These are phyloP conservation scores for Perizoma flavofasciatum DNA, from an alignment of 2,888 invertebrate species.

Conservation along the genomic window DNA sequence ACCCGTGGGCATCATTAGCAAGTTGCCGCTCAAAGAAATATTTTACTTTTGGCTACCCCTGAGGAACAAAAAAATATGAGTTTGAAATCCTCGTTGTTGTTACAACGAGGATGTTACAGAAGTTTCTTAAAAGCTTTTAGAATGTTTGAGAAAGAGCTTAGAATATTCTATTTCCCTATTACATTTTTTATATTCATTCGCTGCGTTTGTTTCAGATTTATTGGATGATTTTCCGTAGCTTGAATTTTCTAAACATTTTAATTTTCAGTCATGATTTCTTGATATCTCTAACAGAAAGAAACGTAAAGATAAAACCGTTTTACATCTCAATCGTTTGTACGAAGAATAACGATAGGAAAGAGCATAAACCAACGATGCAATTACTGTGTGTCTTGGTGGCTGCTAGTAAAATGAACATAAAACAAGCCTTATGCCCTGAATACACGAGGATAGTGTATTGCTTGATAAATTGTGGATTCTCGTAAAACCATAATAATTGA, in stretches of 20 bases:
- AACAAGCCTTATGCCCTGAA: constrained; percentile 5
- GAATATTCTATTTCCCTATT: no score
- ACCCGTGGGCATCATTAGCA: constrained; percentile 35
- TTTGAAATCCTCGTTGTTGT: neutral
- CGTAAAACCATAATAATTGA: neutral
- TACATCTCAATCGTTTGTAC: constrained; percentile 26
- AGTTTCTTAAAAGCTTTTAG: no score
- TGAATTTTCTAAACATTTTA: no score
- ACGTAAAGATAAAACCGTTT: constrained; percentile 20
- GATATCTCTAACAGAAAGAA: constrained; percentile 2
- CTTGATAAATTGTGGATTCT: neutral
- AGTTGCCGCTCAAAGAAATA: constrained; percentile 13
- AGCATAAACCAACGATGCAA: constrained; percentile 28
- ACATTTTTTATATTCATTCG: no score
- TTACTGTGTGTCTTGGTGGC: constrained; percentile 27
- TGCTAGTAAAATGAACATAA: constrained; percentile 30
- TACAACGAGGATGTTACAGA: no score
- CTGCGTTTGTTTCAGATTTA: no score
- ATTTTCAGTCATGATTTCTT: no score
- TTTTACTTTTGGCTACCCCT: constrained; percentile 3
- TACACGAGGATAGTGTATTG: constrained; percentile 5
- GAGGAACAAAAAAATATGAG: neutral
- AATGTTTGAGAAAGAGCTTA: no score
- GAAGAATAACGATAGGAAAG: constrained; percentile 21
- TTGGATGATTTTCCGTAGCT: no score